phyloP scores from a whole-genome alignment of 2,113 vertebrate species.

The Cynopterus brachyotis region DNA sequence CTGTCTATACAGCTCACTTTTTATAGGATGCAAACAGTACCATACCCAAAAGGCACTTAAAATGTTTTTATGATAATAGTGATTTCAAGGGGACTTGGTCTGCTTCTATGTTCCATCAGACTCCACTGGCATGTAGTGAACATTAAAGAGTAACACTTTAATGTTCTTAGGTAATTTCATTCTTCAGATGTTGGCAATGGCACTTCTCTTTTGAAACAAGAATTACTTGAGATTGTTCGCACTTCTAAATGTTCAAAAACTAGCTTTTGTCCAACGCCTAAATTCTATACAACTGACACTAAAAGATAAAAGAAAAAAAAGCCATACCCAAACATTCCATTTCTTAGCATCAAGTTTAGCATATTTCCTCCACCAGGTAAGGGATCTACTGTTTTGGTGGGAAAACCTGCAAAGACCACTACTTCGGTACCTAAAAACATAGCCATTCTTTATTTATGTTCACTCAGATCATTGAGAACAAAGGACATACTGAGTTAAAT shows the following conservation, averaged over 20 bases:
- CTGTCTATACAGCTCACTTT: constrained; percentile 44
- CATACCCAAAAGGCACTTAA: constrained; percentile 62
- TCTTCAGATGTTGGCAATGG: background rate
- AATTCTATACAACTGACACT: background rate
- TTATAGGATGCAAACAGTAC: constrained; percentile 51
- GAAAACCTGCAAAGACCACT: background rate
- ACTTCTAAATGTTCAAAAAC: background rate
- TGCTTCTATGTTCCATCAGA: constrained; percentile 2
- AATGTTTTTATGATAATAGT: constrained; percentile 47
- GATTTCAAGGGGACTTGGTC: background rate
- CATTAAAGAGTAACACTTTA: constrained; percentile 12
- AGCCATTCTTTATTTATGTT: background rate
- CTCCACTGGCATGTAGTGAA: background rate
- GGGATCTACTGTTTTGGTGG: background rate
- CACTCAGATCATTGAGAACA: background rate
- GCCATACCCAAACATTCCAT: background rate
- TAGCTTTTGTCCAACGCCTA: background rate
- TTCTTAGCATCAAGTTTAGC: background rate
- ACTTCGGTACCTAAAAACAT: background rate
- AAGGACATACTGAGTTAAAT: background rate
- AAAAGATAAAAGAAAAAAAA: background rate
- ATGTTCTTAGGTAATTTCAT: constrained; percentile 12
- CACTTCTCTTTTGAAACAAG: constrained; percentile 8
- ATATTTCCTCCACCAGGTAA: background rate
- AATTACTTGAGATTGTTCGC: background rate